Base-by-base conservation (phyloP, 2,113 vertebrate genomes). In the Patagioenas fasciata region DNA sequence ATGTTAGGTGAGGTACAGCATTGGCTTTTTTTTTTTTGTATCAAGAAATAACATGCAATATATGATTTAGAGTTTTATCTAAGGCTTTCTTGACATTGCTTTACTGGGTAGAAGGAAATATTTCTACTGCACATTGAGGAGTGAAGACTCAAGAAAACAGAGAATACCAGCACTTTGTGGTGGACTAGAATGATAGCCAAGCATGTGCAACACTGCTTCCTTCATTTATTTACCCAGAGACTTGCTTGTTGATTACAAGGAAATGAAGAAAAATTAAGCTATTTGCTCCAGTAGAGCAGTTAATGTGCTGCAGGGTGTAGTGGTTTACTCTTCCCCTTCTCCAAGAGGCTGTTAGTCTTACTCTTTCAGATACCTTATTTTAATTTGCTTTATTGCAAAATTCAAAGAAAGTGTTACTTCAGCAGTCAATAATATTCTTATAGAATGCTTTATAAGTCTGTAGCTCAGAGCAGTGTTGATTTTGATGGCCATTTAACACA, bases 241-340 rank as follows among this genome's bases (percentile, higher is more conserved):
- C 89, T 93, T 96, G 62, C 51, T 84, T 89, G 64, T 86, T 97
- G 88, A 95, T 98, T 97, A 67, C 53, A 92, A 70, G 67, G 16
- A 84, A 95, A 92, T 92, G 62, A 97, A 96, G 80, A 94, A 96
- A 98, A 97, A 96, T 85, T 96, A 96, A 97, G 91, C 95, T 97
- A 70, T 80, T 96, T 97, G 91, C 93, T 98, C 78, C 83, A 96
- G 1, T 91, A 92, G 89, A 97, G 92, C 93, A 96, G 75, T 94
- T 97, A 97, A 96, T 96, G 60, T 92, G 89, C 34, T 86, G 70
- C 16, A 79, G 54, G 74, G 24, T 77, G 16, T 92, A 94, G 86
- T 51, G 21, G 53, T 53, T 96, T 89, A 73, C 51, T 74, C 78
- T 64, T 87, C 54, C 88, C 62, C 28, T 62, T 91, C 75, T 91